A percentile compares a stretch with the other conserved stretches of the same genome.
Conservation (phyloP, 1,140 invertebrate species). For the Micrasema minimum region DNA sequence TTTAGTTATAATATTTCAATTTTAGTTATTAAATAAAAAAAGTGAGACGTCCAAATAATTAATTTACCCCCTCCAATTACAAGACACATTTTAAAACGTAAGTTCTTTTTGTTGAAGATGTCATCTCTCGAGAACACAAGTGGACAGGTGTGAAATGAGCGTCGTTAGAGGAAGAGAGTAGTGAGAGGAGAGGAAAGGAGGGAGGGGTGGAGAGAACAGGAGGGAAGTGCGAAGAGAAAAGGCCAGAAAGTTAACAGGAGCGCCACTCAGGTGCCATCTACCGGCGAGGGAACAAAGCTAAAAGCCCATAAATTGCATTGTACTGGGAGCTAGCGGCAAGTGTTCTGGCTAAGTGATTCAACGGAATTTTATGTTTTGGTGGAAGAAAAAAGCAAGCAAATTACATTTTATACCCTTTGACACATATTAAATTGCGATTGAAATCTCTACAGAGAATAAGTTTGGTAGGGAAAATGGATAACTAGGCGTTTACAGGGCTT, state of each 20-base stretch:
- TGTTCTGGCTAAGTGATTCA: conserved; percentile 6
- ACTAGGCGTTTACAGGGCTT: too few species aligned
- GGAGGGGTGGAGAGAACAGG: background rate
- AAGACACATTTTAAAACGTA: background rate
- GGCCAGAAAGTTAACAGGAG: background rate
- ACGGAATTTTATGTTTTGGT: background rate
- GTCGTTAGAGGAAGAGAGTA: conserved; percentile 1
- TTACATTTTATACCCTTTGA: too few species aligned
- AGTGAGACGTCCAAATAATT: too few species aligned
- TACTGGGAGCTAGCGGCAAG: background rate
- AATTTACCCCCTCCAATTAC: background rate
- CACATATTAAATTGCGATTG: too few species aligned
- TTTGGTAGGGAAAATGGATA: too few species aligned
- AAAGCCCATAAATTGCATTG: conserved; percentile 15
- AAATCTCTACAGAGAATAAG: too few species aligned
- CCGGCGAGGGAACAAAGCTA: conserved; percentile 13
- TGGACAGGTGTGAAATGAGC: conserved; percentile 1
- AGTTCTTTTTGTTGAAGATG: background rate
- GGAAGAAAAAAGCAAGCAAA: too few species aligned
- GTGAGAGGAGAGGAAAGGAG: too few species aligned
- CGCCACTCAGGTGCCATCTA: background rate
- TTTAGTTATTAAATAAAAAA: too few species aligned
- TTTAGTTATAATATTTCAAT: too few species aligned
- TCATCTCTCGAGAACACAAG: background rate
- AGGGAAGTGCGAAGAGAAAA: too few species aligned